phyloP scores from a whole-genome alignment of 2,113 vertebrate genomes.

The Alaudala cheleensis region DNA sequence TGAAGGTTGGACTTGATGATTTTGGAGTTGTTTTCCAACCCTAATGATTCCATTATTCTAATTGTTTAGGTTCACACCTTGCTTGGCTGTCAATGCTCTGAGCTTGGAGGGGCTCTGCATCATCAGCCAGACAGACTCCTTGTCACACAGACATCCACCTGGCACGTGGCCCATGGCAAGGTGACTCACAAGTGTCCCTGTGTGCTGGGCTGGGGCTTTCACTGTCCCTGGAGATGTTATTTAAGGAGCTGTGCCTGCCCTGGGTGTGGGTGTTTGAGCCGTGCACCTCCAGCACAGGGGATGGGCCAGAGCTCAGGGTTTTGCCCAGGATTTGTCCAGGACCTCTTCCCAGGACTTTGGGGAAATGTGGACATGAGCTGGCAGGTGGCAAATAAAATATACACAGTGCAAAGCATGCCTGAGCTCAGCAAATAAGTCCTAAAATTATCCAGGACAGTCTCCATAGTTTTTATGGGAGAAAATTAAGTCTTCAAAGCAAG shows the following conservation, averaged over 20 bases:
- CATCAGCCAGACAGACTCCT: not conserved
- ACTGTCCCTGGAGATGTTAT: not conserved
- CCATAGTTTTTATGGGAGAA: slow-evolving; percentile 65
- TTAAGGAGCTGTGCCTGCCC: not conserved
- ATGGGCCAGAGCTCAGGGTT: not conserved
- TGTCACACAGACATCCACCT: accelerated
- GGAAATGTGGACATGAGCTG: not conserved
- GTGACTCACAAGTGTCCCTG: not conserved
- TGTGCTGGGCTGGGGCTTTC: not conserved
- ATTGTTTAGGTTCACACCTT: not conserved
- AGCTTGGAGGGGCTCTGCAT: not conserved
- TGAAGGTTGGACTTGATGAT: not conserved
- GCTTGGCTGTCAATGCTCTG: not conserved
- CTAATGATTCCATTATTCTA: not conserved
- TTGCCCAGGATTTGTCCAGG: not conserved
- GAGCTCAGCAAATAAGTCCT: slow-evolving; percentile 54
- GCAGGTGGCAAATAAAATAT: slow-evolving; percentile 43
- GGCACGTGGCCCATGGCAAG: accelerated
- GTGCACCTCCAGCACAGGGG: accelerated
- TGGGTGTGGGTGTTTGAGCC: accelerated
- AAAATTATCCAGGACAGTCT: slow-evolving; percentile 51
- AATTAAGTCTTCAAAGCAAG: slow-evolving; percentile 68
- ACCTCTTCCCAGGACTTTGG: not conserved
- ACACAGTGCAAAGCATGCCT: not conserved
- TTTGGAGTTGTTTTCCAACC: not conserved